phyloP scores from a whole-genome alignment of 2,888 invertebrate species.

The Platycheirus rosarum region DNA sequence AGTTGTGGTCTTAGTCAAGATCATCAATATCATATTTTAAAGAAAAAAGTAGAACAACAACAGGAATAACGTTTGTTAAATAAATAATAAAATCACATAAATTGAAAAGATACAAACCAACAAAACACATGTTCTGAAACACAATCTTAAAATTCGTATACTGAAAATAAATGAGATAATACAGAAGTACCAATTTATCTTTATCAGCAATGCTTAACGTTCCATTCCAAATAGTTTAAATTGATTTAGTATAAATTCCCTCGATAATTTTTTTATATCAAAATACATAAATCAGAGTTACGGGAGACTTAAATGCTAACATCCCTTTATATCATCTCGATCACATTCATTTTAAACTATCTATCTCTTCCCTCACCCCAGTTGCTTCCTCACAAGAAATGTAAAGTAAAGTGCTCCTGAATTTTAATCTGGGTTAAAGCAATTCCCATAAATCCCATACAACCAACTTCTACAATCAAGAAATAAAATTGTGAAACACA shows the following conservation, averaged over 20 bases:
- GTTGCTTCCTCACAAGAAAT: background rate
- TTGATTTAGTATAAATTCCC: slow-evolving; percentile 14
- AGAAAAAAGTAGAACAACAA: too few species aligned
- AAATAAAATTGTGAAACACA: slow-evolving; percentile 47
- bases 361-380: background rate
- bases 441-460: slow-evolving; percentile 52
- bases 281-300: slow-evolving; percentile 29
- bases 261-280: slow-evolving; percentile 8
- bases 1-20: too few species aligned
- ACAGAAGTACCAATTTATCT: slow-evolving; percentile 3
- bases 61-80: too few species aligned
- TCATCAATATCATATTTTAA: too few species aligned
- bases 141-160: background rate
- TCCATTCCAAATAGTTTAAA: slow-evolving; percentile 16
- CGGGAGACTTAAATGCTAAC: slow-evolving; percentile 17
- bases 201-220: background rate
- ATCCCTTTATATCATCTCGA: slow-evolving; percentile 27
- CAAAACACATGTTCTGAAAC: too few species aligned
- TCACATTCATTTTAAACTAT: slow-evolving; percentile 41
- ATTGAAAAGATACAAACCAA: too few species aligned
- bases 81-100: too few species aligned
- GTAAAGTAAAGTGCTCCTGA: slow-evolving; percentile 27
- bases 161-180: background rate
- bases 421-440: slow-evolving; percentile 59
- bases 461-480: slow-evolving; percentile 49